Percentiles rank a stretch among this genome's conserved stretches.
These are phyloP conservation scores for Margarornis squamiger DNA, from an alignment of 2,797 vertebrate genomes.

Conservation along the genomic window DNA sequence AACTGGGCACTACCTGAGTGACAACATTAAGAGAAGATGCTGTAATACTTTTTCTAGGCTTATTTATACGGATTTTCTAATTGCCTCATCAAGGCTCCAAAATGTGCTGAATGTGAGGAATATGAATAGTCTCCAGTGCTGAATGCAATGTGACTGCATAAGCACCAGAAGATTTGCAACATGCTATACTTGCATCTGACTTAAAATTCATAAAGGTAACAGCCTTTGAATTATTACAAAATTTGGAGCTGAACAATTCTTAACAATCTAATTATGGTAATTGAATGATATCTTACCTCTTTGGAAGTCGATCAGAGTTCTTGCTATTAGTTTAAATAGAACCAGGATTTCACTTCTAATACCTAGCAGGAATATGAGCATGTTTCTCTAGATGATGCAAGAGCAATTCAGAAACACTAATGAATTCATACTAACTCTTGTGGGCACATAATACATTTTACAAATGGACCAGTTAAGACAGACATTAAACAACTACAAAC, in stretches of 20 bases:
- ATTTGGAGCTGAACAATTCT: conserved; percentile 26
- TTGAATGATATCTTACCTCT: conserved; percentile 15
- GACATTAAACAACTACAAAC: conserved; percentile 28
- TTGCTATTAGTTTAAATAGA: conserved; percentile 29
- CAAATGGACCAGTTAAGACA: conserved; percentile 20
- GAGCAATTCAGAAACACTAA: conserved; percentile 10
- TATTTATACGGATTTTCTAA: conserved; percentile 7
- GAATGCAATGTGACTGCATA: not conserved
- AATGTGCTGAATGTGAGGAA: conserved; percentile 19
- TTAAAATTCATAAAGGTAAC: conserved; percentile 41
- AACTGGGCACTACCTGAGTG: not conserved
- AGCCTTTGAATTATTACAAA: conserved; percentile 30
- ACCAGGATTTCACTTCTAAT: not conserved
- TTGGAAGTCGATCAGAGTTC: conserved; percentile 8
- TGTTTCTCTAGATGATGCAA: not conserved
- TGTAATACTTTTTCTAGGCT: not conserved
- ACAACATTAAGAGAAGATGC: not conserved
- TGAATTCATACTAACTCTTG: conserved; percentile 1
- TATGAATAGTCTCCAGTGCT: not conserved
- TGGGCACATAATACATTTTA: not conserved
- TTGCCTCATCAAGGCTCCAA: conserved; percentile 17
- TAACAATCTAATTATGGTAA: conserved; percentile 60
- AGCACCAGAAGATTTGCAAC: conserved; percentile 38
- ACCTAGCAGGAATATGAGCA: not conserved
- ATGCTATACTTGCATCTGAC: not conserved